Evolutionary conservation across 2,113 vertebrate species (phyloP).

Genomic region (Dendrocopos noguchii): DNA sequence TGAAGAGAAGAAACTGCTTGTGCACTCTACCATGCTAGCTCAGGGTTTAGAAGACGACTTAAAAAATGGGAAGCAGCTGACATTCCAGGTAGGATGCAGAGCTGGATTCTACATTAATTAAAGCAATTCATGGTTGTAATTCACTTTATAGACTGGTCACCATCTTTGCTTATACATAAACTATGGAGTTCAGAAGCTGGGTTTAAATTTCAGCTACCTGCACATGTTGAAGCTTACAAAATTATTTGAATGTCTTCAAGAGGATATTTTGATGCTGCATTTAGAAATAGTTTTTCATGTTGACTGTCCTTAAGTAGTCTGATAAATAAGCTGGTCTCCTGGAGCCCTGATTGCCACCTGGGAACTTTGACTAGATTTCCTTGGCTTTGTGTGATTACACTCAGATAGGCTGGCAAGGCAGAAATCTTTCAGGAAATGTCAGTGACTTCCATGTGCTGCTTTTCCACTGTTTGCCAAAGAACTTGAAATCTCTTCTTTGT

Average conservation of each 20-base stretch:
- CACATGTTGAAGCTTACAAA: not conserved
- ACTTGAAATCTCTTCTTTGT: not conserved
- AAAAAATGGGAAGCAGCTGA: slow-evolving; percentile 62
- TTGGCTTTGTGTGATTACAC: not conserved
- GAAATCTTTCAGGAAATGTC: not conserved
- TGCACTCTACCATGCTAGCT: slow-evolving; percentile 77
- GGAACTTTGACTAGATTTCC: not conserved
- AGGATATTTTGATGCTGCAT: not conserved
- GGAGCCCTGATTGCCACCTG: not conserved
- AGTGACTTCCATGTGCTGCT: not conserved
- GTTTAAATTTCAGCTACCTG: not conserved
- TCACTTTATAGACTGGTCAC: not conserved
- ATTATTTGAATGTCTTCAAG: not conserved
- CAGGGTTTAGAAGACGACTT: slow-evolving; percentile 83
- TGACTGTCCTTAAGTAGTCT: not conserved
- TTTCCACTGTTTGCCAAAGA: not conserved
- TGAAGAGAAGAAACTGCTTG: slow-evolving; percentile 81
- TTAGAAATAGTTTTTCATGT: not conserved
- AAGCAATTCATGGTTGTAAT: not conserved
- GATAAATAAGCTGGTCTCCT: not conserved
- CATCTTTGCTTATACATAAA: not conserved
- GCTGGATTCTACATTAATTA: not conserved
- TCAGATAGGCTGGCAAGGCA: not conserved
- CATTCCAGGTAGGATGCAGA: slow-evolving; percentile 60
- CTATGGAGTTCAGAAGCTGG: not conserved